Conservation (phyloP, 2,888 invertebrate genomes). For the Aproaerema taeniolella region DNA sequence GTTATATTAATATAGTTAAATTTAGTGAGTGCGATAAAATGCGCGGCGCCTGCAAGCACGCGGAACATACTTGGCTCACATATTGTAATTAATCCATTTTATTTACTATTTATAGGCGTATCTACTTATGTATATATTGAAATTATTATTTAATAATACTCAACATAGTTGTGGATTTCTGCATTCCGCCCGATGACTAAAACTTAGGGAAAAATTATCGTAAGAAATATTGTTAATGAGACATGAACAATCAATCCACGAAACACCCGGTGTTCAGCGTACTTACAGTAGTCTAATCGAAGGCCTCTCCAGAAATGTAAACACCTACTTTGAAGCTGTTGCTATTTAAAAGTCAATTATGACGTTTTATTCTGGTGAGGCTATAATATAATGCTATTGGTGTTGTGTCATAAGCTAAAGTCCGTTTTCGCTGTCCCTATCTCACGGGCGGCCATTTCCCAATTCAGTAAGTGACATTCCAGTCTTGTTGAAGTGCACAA, state of each 20-base stretch:
- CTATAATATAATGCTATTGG: constrained; percentile 36
- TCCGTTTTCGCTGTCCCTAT: constrained; percentile 31
- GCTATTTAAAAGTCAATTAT: too few species aligned
- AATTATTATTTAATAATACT: constrained; percentile 60
- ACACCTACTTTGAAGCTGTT: too few species aligned
- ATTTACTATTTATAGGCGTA: constrained; percentile 62
- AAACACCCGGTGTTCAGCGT: constrained; percentile 47
- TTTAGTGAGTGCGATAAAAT: constrained; percentile 47
- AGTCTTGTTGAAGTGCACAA: constrained; percentile 71
- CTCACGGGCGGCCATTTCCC: constrained; percentile 57
- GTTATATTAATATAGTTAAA: constrained; percentile 52
- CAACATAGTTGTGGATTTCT: constrained; percentile 78
- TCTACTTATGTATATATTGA: constrained; percentile 75
- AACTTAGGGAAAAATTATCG: constrained; percentile 64
- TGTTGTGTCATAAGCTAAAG: constrained; percentile 33
- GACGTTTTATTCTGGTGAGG: constrained; percentile 18
- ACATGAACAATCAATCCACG: constrained; percentile 39
- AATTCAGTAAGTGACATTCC: constrained; percentile 72
- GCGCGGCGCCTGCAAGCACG: constrained; percentile 36
- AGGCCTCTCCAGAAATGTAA: too few species aligned
- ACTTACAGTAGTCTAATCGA: constrained; percentile 36
- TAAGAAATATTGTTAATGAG: constrained; percentile 55
- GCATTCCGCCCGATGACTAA: constrained; percentile 78
- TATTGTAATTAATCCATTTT: constrained; percentile 50
- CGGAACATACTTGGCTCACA: constrained; percentile 55